Percentiles rank a stretch among this genome's conserved stretches.
Conservation (phyloP, 2,888 invertebrate species). For the Neoascia interrupta region DNA sequence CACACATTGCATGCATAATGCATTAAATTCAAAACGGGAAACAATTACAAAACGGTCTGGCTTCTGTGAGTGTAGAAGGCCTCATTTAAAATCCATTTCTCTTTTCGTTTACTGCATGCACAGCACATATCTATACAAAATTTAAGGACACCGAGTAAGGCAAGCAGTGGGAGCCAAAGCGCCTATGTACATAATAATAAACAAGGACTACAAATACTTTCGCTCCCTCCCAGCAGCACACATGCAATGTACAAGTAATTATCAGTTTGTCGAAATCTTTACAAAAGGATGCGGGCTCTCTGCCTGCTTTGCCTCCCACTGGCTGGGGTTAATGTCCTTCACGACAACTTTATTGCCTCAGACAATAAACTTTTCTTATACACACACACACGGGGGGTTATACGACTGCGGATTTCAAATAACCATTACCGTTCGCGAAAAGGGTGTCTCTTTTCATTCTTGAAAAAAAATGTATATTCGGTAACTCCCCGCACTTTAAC, state of each 20-base stretch:
- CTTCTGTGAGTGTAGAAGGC: background rate
- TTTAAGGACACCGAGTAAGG: no score
- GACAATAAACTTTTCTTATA: conserved; percentile 47
- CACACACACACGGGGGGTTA: background rate
- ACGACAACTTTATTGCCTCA: conserved; percentile 62
- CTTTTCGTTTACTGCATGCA: conserved; percentile 30
- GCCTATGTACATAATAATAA: no score
- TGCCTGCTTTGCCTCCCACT: background rate
- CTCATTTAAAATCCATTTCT: conserved; percentile 58
- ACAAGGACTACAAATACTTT: background rate
- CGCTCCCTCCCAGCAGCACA: background rate
- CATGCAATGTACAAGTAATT: conserved; percentile 59
- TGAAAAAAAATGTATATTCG: conserved; percentile 56
- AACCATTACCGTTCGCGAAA: conserved; percentile 60
- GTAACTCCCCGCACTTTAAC: conserved; percentile 62
- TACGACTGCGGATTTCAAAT: conserved; percentile 60
- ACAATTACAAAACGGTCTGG: conserved; percentile 16
- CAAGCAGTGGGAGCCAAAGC: no score
- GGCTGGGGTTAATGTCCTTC: conserved; percentile 58
- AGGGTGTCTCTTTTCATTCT: conserved; percentile 52
- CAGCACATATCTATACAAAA: no score
- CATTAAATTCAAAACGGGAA: conserved; percentile 42
- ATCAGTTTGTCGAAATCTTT: conserved; percentile 60
- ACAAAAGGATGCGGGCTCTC: conserved; percentile 47
- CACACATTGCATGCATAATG: conserved; percentile 22